phyloP scores from a whole-genome alignment of 2,797 vertebrate species.

The Diceros bicornis region DNA sequence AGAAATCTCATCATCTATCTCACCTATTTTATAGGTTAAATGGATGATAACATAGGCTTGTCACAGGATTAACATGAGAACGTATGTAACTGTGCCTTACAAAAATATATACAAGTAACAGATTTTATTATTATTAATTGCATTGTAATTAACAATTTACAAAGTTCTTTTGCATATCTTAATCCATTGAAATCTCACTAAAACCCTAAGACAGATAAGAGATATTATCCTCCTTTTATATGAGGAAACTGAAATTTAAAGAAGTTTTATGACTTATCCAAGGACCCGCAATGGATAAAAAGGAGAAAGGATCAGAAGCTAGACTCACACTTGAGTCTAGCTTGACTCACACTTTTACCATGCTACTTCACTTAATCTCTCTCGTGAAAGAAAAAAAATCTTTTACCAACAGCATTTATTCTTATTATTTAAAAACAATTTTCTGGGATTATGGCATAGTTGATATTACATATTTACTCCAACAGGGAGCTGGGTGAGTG shows the following conservation, averaged over 20 bases:
- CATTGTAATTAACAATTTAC: neutral
- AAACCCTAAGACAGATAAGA: neutral
- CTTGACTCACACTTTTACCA: neutral
- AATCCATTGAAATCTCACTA: neutral
- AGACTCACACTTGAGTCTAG: no score
- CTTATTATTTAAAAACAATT: neutral
- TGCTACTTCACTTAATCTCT: neutral
- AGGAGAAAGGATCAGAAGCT: neutral
- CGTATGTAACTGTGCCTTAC: neutral
- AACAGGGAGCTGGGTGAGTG: accelerated
- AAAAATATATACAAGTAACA: neutral
- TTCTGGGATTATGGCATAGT: neutral
- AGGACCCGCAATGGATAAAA: neutral
- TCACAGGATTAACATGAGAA: neutral
- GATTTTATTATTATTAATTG: neutral
- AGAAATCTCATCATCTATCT: neutral
- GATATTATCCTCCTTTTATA: neutral
- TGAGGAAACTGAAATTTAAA: constrained; percentile 20
- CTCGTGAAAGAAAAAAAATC: neutral
- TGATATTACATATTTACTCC: accelerated
- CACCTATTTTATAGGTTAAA: neutral
- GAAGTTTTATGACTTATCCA: neutral
- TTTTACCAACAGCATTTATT: neutral
- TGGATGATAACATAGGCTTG: neutral
- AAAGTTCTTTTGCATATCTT: neutral